phyloP scores from a whole-genome alignment of 2,888 invertebrate genomes.

The Pammene fasciana region DNA sequence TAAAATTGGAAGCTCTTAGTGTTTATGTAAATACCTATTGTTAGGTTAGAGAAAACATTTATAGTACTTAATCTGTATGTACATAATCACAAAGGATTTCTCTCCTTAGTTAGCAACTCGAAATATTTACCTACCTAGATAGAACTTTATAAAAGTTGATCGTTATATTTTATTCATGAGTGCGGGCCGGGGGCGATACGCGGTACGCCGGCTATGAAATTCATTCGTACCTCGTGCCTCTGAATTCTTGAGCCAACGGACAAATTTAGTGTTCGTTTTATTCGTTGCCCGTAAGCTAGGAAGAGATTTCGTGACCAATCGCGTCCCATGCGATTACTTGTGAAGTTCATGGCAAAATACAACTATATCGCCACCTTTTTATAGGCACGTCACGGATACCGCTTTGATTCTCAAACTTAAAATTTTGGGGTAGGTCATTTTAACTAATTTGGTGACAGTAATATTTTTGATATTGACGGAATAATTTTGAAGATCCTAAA shows the following conservation, averaged over 20 bases:
- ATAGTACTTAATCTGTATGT: conserved; percentile 11
- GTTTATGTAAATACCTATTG: conserved; percentile 4
- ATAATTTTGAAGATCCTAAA: too few species aligned
- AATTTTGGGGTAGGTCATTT: too few species aligned
- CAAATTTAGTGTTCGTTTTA: conserved; percentile 9
- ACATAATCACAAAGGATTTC: conserved; percentile 1
- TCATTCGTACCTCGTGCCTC: conserved; percentile 6
- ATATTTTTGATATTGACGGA: too few species aligned
- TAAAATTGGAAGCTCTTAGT: conserved; percentile 1
- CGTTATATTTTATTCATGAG: conserved; percentile 37
- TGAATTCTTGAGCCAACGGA: conserved; percentile 8
- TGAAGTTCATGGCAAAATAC: too few species aligned
- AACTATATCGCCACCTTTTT: too few species aligned
- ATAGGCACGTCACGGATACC: too few species aligned
- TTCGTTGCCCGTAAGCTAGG: neutral
- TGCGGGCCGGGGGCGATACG: neutral
- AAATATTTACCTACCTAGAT: conserved; percentile 23
- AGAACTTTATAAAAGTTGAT: conserved; percentile 27
- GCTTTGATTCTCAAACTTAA: too few species aligned
- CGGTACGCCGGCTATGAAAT: conserved; percentile 8
- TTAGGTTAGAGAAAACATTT: conserved; percentile 10
- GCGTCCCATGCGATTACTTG: too few species aligned
- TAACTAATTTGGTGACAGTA: too few species aligned
- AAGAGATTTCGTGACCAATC: too few species aligned
- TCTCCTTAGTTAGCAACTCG: conserved; percentile 25